Evolutionary conservation across 1,140 invertebrate species (phyloP), one percentile per base, ranked within the genome.

Genomic region (Trichonephila inaurata): DNA sequence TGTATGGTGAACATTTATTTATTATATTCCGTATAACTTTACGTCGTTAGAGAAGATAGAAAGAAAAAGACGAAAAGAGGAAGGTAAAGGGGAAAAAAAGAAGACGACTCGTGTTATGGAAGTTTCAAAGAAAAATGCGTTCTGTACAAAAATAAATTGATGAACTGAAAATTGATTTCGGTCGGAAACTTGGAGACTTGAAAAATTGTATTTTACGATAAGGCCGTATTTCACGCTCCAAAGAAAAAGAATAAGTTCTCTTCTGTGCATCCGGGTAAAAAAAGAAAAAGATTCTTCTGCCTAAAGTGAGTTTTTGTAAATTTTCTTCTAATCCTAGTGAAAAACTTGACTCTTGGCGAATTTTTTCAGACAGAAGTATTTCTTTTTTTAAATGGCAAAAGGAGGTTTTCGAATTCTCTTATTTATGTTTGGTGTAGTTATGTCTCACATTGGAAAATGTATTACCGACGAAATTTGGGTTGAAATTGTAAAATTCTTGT

Each of bases 81-180:
- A 12, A 51, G 51, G 51, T 7, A 51, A 33, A 33, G 18, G 4
- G 33, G 33, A 33, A 40, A 72, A 28, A 28, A 33, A 77, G 14
- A 77, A 5, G 33, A 77, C 18, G 72, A 14, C 72, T 14, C 28
- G 33, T 77, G 28, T 77, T 77, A 40, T 77, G 18, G 28, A 40
- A 40, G 28, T 33, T 77, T 77, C 28, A 77, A 40, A 77, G 28
- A 77, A 77, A 77, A 77, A 40, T 77, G 69, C 28, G 28, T 77
- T 77, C 33, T 77, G 72, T 28, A 77, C 72, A 77, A 77, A 40
- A 77, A 77, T 77, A 77, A 77, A 77, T 77, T 77, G 72, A 77
- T 77, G 72, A 77, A 77, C 72, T 77, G 72, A 77, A 77, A 77
- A 77, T 77, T 77, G 72, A 77, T 77, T 77, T 77, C 72, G 72